Evolutionary conservation across 1,140 invertebrate species (phyloP).

Genomic region (Tetramorium parvispinum): DNA sequence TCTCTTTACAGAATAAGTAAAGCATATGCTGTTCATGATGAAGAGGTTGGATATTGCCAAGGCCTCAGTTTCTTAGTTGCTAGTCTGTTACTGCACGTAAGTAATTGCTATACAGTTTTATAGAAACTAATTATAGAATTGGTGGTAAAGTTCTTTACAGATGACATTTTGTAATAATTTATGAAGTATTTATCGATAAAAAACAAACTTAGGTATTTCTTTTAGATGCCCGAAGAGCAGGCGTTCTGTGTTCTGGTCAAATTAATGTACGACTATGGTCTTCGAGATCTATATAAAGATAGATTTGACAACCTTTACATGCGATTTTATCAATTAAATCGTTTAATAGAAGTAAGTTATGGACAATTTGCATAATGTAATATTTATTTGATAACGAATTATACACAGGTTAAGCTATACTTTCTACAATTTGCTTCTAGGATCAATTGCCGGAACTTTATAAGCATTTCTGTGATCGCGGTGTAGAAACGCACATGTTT

Average conservation of each 20-base stretch:
- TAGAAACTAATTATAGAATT: not conserved
- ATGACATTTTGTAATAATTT: conserved; percentile 11
- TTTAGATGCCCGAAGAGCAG: conserved; percentile 99
- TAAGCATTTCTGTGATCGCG: conserved; percentile 95
- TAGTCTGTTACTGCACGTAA: conserved; percentile 97
- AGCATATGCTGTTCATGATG: conserved; percentile 98
- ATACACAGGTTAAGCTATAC: not conserved
- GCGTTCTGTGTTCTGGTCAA: conserved; percentile 98
- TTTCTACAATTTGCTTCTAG: conserved; percentile 83
- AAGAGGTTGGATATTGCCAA: conserved; percentile 99
- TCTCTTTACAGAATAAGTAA: conserved; percentile 97
- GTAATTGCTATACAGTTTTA: conserved; percentile 78
- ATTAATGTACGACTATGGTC: conserved; percentile 98
- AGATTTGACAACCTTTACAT: conserved; percentile 98
- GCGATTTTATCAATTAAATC: conserved; percentile 98
- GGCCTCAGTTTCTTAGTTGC: conserved; percentile 98
- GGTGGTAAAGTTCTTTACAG: not conserved
- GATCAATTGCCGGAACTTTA: conserved; percentile 96
- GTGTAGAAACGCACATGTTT: conserved; percentile 99
- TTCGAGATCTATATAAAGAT: conserved; percentile 97
- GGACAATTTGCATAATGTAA: not conserved
- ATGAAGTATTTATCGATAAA: conserved; percentile 36
- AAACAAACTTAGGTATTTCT: conserved; percentile 63
- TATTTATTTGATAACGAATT: not conserved
- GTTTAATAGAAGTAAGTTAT: conserved; percentile 93